phyloP scores from a whole-genome alignment of 2,888 invertebrate genomes.

The Laothoe populi region DNA sequence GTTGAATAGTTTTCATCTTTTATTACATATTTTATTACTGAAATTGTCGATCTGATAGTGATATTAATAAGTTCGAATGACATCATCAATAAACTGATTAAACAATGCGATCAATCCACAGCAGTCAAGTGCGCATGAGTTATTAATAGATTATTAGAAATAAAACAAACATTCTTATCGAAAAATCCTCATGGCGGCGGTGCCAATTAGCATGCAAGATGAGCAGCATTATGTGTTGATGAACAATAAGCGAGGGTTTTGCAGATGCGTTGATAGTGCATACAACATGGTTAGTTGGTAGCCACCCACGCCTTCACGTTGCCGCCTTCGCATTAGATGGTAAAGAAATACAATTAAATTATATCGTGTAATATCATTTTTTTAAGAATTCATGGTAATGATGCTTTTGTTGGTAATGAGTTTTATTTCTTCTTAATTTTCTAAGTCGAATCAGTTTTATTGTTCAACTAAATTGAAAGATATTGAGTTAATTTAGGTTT shows the following conservation, averaged over 20 bases:
- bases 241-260: conserved; percentile 50
- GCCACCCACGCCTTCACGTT: neutral
- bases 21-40: too few species aligned
- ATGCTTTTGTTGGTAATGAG: neutral
- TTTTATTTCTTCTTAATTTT: too few species aligned
- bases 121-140: neutral
- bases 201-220: conserved; percentile 64
- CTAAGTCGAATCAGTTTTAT: too few species aligned
- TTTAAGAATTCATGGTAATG: neutral
- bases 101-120: neutral
- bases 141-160: conserved; percentile 12
- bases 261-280: conserved; percentile 32
- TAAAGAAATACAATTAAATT: neutral
- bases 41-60: too few species aligned
- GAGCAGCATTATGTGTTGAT: conserved; percentile 55
- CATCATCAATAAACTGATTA: neutral
- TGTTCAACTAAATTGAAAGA: too few species aligned
- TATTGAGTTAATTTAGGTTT: too few species aligned
- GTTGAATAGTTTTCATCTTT: too few species aligned
- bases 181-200: conserved; percentile 36
- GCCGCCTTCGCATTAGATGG: neutral
- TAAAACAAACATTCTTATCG: conserved; percentile 25
- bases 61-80: neutral
- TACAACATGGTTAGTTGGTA: conserved; percentile 23
- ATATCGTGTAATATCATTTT: neutral